phyloP scores from a whole-genome alignment of 2,888 invertebrate genomes.

The Macaria liturata region DNA sequence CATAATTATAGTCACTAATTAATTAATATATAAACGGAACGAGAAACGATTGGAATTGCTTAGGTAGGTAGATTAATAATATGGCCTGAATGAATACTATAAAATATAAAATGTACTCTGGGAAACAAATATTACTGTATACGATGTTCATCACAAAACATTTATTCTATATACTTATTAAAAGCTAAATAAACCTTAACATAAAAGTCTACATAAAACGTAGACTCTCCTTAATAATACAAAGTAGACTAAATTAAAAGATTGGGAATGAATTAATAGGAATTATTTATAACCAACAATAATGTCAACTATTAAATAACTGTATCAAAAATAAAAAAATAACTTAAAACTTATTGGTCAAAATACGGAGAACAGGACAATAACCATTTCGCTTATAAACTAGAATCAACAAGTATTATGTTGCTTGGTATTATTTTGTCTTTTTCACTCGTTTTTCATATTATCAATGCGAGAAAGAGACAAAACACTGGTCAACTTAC shows the following conservation, averaged over 20 bases:
- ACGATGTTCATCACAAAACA: not conserved
- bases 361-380: too few species aligned
- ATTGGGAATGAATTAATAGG: conserved; percentile 44
- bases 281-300: conserved; percentile 11
- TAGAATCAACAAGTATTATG: not conserved
- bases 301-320: not conserved
- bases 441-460: too few species aligned
- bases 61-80: too few species aligned
- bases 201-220: conserved; percentile 80
- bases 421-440: too few species aligned
- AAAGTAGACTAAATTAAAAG: conserved; percentile 52
- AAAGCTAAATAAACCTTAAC: conserved; percentile 52
- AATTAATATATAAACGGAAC: too few species aligned
- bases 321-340: conserved; percentile 4
- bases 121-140: not conserved
- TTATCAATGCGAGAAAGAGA: too few species aligned
- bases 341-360: conserved; percentile 12
- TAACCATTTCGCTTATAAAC: not conserved
- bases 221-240: conserved; percentile 70
- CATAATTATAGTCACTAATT: too few species aligned
- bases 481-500: too few species aligned
- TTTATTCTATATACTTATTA: too few species aligned
- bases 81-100: too few species aligned
- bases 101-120: not conserved
- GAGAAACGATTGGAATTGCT: too few species aligned